Percentiles rank a stretch among this genome's conserved stretches.
These are phyloP conservation scores for Schizopygopsis malacanthus DNA, from an alignment of 2,797 vertebrate genomes.

Conservation along the genomic window DNA sequence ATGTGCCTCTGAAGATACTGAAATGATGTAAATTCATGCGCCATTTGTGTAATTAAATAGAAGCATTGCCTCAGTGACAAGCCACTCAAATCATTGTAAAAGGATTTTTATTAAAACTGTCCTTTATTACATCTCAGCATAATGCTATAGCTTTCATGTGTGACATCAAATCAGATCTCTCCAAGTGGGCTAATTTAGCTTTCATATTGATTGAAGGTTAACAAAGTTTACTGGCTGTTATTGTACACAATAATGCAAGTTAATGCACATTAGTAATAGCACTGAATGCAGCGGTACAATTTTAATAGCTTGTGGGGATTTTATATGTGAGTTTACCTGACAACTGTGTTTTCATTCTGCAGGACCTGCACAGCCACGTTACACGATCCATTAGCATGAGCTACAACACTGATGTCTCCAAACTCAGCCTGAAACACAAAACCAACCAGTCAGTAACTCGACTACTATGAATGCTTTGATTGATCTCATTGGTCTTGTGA, in stretches of 20 bases:
- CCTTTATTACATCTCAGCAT: neutral
- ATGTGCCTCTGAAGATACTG: neutral
- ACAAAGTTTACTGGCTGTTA: neutral
- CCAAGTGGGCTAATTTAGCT: neutral
- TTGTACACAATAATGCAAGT: neutral
- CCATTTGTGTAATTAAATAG: neutral
- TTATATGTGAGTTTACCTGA: conserved; percentile 82
- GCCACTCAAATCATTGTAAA: neutral
- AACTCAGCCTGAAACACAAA: conserved; percentile 86
- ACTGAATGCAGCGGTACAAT: neutral
- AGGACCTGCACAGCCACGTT: conserved; percentile 89
- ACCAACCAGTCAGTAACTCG: neutral
- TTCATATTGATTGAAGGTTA: conserved; percentile 13
- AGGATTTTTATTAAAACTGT: neutral
- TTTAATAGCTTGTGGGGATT: neutral
- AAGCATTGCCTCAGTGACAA: conserved; percentile 2
- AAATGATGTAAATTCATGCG: neutral
- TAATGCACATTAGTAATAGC: neutral
- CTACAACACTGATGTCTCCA: conserved; percentile 93
- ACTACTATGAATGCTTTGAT: neutral
- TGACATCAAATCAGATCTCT: conserved; percentile 9
- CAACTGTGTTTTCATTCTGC: conserved; percentile 88
- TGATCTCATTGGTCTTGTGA: conserved; percentile 17
- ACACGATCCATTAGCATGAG: conserved; percentile 91
- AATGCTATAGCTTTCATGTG: conserved; percentile 6